A percentile compares a stretch with the other conserved stretches of the same genome.
These are phyloP conservation scores for Dioctria rufipes DNA, from an alignment of 2,888 invertebrate genomes.

Conservation along the genomic window DNA sequence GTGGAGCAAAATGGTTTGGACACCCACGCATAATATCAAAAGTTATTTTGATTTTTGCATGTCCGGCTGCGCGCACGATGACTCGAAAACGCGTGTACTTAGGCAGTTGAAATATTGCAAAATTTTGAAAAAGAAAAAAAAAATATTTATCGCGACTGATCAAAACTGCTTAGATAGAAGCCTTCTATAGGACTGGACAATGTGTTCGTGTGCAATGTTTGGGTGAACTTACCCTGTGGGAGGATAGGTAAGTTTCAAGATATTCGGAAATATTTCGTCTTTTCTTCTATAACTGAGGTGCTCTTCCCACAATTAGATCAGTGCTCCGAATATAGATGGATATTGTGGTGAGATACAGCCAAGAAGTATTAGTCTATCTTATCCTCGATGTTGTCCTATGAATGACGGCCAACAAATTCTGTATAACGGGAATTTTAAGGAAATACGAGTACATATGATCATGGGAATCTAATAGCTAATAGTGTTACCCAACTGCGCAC, in stretches of 20 bases:
- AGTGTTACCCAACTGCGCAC: constrained; percentile 64
- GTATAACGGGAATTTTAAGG: constrained; percentile 63
- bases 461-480: constrained; percentile 65
- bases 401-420: constrained; percentile 65
- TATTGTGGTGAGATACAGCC: constrained; percentile 63
- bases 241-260: constrained; percentile 66
- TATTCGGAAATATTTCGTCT: neutral
- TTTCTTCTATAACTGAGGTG: neutral
- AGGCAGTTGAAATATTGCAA: too few relatives aligned
- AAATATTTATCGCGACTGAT: too few relatives aligned
- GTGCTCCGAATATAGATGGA: constrained; percentile 64
- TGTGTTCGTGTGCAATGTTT: constrained; percentile 68
- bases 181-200: constrained; percentile 65
- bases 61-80: too few relatives aligned
- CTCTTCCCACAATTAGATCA: constrained; percentile 63
- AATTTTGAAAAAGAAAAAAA: too few relatives aligned
- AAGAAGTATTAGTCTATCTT: constrained; percentile 62
- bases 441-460: constrained; percentile 66
- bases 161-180: constrained; percentile 65
- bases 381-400: constrained; percentile 68
- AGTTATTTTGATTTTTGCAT: too few relatives aligned
- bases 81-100: too few relatives aligned
- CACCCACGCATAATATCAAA: too few relatives aligned
- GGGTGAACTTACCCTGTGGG: constrained; percentile 67
- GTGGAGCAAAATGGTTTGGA: too few relatives aligned